Evolutionary conservation across 92 coral and sea anemone genomes (phyloP).

Genomic region (Heteractis magnifica): DNA sequence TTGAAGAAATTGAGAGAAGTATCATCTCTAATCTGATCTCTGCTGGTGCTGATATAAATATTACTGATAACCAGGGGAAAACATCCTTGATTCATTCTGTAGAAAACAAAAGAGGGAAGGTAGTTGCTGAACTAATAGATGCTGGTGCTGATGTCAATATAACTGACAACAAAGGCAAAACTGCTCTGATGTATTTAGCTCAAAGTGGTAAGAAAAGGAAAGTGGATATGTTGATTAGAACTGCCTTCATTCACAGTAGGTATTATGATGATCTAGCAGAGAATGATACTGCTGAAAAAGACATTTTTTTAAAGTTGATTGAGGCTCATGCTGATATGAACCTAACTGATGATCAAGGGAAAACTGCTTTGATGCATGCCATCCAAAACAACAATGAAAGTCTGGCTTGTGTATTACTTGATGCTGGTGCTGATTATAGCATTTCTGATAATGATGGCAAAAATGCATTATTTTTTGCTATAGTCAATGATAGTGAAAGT

Average conservation of each 20-base stretch:
- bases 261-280: background rate
- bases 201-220: background rate
- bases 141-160: conserved; percentile 1
- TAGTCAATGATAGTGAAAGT: background rate
- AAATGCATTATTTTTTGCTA: background rate
- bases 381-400: background rate
- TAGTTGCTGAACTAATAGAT: background rate
- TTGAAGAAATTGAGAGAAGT: background rate
- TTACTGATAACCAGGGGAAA: background rate
- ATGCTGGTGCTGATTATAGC: background rate
- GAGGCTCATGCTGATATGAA: background rate
- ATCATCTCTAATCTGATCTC: background rate
- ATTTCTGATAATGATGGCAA: background rate
- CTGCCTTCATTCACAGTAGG: background rate
- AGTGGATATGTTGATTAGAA: background rate
- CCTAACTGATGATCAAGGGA: background rate
- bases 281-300: background rate
- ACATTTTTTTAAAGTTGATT: background rate
- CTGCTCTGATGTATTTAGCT: background rate
- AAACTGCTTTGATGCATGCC: background rate
- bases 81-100: background rate
- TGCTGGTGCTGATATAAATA: background rate
- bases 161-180: background rate
- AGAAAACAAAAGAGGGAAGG: background rate
- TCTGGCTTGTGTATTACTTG: background rate